Conservation (phyloP, 2,797 vertebrate genomes). For the Novumbra hubbsi region DNA sequence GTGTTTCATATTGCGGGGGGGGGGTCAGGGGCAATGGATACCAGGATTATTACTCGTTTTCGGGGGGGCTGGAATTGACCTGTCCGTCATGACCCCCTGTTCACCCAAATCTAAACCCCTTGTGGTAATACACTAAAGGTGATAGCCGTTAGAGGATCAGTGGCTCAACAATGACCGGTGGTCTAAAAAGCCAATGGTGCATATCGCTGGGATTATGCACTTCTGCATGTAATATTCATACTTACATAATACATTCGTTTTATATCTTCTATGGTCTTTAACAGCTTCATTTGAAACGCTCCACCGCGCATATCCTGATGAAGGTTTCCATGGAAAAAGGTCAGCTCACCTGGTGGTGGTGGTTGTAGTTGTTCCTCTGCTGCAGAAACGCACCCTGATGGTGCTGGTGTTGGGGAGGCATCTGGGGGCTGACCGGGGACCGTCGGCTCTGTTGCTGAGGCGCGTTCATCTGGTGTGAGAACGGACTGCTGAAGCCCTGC, state of each 20-base stretch:
- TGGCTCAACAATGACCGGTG: no score
- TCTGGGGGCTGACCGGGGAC: constrained; percentile 90
- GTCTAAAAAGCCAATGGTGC: no score
- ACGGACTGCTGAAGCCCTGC: constrained; percentile 83
- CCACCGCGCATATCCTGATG: neutral
- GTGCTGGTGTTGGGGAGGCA: constrained; percentile 82
- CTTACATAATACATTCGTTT: neutral
- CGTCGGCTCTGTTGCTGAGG: constrained; percentile 84
- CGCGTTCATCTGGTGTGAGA: constrained; percentile 87
- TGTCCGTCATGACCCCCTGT: no score
- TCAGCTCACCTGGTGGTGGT: constrained; percentile 89
- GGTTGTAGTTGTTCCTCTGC: constrained; percentile 95
- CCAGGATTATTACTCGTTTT: no score
- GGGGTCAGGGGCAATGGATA: no score
- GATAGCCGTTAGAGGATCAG: no score
- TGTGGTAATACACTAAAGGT: no score
- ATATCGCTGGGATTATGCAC: neutral
- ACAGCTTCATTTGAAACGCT: neutral
- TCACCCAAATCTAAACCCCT: no score
- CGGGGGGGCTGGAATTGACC: neutral
- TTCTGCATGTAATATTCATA: neutral
- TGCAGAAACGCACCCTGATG: constrained; percentile 88
- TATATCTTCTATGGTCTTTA: neutral
- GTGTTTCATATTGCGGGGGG: no score
- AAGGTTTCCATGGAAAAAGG: neutral